These are phyloP conservation scores for Pharmacophagus antenor DNA, from an alignment of 2,888 invertebrate genomes.

Conservation along the genomic window DNA sequence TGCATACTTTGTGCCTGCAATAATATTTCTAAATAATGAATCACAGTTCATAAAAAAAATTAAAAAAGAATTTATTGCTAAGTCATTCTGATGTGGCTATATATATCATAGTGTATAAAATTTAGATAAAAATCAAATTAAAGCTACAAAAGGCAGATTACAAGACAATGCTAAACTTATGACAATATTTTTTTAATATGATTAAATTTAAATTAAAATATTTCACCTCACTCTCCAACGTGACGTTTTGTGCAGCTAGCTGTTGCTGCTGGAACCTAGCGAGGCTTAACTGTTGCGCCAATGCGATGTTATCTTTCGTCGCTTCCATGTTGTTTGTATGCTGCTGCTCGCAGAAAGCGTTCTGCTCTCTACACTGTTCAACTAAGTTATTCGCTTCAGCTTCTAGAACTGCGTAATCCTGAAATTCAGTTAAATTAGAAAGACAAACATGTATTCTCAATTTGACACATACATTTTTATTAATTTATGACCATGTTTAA, in stretches of 20 bases:
- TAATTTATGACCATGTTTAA: background rate
- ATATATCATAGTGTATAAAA: no score
- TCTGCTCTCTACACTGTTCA: conserved; percentile 81
- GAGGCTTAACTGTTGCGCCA: conserved; percentile 57
- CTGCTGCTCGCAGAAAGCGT: conserved; percentile 82
- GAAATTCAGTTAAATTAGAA: conserved; percentile 22
- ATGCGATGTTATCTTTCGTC: conserved; percentile 54
- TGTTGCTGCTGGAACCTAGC: conserved; percentile 52
- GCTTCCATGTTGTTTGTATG: conserved; percentile 79
- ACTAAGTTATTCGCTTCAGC: conserved; percentile 67
- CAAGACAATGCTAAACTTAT: no score
- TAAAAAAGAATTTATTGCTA: no score
- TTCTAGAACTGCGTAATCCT: conserved; percentile 78
- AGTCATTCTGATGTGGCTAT: no score
- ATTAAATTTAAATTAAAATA: background rate
- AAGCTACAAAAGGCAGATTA: no score
- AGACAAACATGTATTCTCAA: no score
- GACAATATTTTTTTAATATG: no score
- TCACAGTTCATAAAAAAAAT: no score
- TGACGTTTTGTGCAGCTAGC: conserved; percentile 50
- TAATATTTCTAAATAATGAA: background rate
- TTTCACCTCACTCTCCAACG: conserved; percentile 68
- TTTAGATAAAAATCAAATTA: no score
- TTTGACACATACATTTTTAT: background rate
- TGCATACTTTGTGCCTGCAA: conserved; percentile 70